These are phyloP conservation scores for Anagyrus pseudococci DNA, from an alignment of 2,888 invertebrate genomes.

Conservation along the genomic window DNA sequence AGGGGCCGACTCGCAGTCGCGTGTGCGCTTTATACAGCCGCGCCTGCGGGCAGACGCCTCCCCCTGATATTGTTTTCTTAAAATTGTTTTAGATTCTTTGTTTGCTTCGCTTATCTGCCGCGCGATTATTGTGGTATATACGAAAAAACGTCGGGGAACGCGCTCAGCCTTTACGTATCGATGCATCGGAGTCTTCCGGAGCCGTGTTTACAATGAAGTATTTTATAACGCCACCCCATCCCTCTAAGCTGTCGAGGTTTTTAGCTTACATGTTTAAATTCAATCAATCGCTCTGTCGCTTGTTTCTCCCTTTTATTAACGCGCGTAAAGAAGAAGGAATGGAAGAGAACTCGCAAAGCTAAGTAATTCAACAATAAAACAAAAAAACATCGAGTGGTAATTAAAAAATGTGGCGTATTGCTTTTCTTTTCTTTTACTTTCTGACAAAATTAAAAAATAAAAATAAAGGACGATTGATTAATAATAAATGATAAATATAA, in stretches of 20 bases:
- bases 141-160: conserved; percentile 13
- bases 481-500: conserved; percentile 20
- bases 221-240: too few species aligned
- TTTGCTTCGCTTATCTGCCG: background rate
- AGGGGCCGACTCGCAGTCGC: conserved; percentile 6
- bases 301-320: background rate
- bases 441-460: too few species aligned
- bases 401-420: conserved; percentile 27
- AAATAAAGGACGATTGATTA: too few species aligned
- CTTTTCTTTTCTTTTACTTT: too few species aligned
- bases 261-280: conserved; percentile 1
- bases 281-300: background rate
- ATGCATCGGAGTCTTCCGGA: conserved; percentile 30
- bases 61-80: too few species aligned
- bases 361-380: too few species aligned
- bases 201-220: too few species aligned
- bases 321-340: conserved; percentile 33
- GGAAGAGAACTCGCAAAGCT: conserved; percentile 37
- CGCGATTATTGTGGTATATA: conserved; percentile 5
- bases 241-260: too few species aligned
- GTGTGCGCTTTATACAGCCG: background rate
- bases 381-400: conserved; percentile 30
- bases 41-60: too few species aligned
- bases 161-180: conserved; percentile 37
- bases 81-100: conserved; percentile 3